Evolutionary conservation across 2,888 invertebrate species (phyloP), one percentile per base, ranked within the genome.

Genomic region (Fissipunctia ypsillon): DNA sequence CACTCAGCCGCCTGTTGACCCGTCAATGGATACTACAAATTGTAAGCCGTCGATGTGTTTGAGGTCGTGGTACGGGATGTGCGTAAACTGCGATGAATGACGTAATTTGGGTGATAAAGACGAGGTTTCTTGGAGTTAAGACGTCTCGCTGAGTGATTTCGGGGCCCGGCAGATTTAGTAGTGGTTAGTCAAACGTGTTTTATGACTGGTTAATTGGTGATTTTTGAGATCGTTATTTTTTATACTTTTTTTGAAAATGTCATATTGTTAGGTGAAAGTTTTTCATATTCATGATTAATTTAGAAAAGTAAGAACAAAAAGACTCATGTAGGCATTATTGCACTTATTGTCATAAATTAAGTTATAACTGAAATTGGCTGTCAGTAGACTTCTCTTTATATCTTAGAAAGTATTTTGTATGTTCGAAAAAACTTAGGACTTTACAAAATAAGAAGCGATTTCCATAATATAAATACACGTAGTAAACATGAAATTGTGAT

Each of bases 41-140:
- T 35, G 54, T 60, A 66, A 56, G 80, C 41, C 60, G 57, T 85
- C 85, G 81, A 65, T 73, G 70, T 76, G 75, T 86, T 63, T 64
- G 25, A 45, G 60, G 48, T 69, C 65, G 54, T 66, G 69, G 90
- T 88, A 83, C 57, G 76, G 84, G 83, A 85, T 88, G 89, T 91
- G 90, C 90, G 92, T 92, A 91, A 92, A 91, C 90, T 89, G 91
- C 94, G 94, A 95, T 92, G 93, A 92, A 95, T 95, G 95, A 93
- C 91, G 93, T 95, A 94, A 92, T 95, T 95, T 95, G 87, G 84
- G 90, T 95, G 95, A 95, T 94, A 94, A 93, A 95, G 91, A 91
- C 89, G 89, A 90, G 94, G 93, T 92, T 90, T 89, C 90, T 90
- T 88, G 84, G 90, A 93, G 94, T 93, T 94, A 94, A 94, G 94